phyloP scores from a whole-genome alignment of 2,888 invertebrate species.

The Tenthredo livida region DNA sequence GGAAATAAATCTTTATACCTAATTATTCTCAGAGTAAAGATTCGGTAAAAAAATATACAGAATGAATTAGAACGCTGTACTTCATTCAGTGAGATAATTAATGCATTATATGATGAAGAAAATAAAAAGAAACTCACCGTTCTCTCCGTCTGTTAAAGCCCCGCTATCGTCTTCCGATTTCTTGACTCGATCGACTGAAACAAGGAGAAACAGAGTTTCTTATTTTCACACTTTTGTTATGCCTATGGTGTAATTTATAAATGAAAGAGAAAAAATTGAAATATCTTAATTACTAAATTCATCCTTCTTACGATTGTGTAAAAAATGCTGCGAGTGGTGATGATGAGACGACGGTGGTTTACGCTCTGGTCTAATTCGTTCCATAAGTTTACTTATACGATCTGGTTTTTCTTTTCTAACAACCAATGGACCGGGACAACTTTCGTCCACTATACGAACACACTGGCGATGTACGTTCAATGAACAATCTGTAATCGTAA shows the following conservation, averaged over 20 bases:
- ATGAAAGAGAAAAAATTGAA: background rate
- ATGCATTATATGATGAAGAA: no score
- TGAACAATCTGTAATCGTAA: constrained; percentile 87
- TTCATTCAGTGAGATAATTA: no score
- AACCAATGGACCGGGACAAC: constrained; percentile 87
- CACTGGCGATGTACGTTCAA: constrained; percentile 92
- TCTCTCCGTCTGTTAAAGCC: constrained; percentile 75
- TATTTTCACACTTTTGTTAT: no score
- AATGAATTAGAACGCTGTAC: no score
- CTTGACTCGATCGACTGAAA: constrained; percentile 76
- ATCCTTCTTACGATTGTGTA: constrained; percentile 67
- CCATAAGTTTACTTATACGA: constrained; percentile 88
- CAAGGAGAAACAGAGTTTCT: constrained; percentile 24
- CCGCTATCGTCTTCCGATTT: constrained; percentile 73
- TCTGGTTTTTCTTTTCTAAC: constrained; percentile 83
- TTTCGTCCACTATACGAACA: constrained; percentile 89
- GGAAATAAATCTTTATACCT: no score
- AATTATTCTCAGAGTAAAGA: no score
- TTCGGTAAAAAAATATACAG: no score
- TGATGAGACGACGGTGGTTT: constrained; percentile 79
- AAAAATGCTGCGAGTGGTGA: constrained; percentile 70
- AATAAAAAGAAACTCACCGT: constrained; percentile 68
- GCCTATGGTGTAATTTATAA: no score
- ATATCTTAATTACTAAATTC: background rate
- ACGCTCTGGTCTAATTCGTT: constrained; percentile 81